Evolutionary conservation across 2,113 vertebrate species (phyloP).

Genomic region (Onychostruthus taczanowskii): DNA sequence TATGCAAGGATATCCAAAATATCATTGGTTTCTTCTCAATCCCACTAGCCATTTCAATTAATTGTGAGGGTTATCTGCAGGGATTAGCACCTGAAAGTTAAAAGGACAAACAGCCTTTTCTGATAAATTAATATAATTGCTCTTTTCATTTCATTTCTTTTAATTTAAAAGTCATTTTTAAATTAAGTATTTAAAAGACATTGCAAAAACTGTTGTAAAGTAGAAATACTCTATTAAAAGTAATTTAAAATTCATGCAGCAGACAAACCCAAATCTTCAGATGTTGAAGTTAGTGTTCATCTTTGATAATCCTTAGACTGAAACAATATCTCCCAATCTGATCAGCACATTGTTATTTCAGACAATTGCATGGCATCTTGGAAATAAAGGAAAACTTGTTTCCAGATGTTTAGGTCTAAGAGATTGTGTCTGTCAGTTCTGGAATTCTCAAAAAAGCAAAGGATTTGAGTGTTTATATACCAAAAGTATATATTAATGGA

Average conservation of each 20-base stretch:
- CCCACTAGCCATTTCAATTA: neutral
- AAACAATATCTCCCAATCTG: slow-evolving; percentile 1
- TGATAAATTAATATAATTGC: neutral
- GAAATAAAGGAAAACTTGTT: slow-evolving; percentile 13
- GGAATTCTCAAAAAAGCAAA: slow-evolving; percentile 3
- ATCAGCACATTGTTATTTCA: slow-evolving; percentile 5
- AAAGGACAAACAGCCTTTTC: slow-evolving; percentile 21
- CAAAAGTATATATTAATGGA: neutral
- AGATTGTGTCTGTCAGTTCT: neutral
- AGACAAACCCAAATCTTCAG: neutral
- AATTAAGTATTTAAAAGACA: slow-evolving; percentile 5
- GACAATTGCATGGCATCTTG: neutral
- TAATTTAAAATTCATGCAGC: neutral
- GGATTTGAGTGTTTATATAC: neutral
- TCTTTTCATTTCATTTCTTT: slow-evolving; percentile 5
- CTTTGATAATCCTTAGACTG: neutral
- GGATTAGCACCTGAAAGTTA: slow-evolving; percentile 1
- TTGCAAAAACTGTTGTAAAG: neutral
- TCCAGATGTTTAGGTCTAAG: neutral
- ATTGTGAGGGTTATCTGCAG: neutral
- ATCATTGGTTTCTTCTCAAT: neutral
- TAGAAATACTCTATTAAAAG: slow-evolving; percentile 12
- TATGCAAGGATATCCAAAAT: neutral
- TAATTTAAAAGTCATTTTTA: neutral
- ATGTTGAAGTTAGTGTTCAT: slow-evolving; percentile 11